These are phyloP conservation scores for Leptinotarsa haldemani DNA, from an alignment of 2,888 invertebrate species.

Conservation along the genomic window DNA sequence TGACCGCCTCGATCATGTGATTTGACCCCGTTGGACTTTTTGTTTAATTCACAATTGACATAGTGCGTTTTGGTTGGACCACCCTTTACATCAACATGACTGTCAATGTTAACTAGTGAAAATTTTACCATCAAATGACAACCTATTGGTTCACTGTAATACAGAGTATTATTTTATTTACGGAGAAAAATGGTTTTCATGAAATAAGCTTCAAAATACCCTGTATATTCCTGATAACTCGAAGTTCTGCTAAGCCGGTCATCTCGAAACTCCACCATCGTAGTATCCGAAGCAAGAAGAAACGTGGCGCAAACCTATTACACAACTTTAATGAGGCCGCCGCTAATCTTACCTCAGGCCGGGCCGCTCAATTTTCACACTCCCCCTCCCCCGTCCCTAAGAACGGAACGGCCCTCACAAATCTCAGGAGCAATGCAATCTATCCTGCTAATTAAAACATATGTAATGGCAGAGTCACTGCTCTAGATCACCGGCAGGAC, in stretches of 20 bases:
- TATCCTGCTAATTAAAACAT: conserved; percentile 66
- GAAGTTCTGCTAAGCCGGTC: neutral
- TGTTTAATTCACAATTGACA: too few relatives aligned
- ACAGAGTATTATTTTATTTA: too few relatives aligned
- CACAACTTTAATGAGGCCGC: conserved; percentile 65
- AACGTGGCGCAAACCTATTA: conserved; percentile 64
- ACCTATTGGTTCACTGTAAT: too few relatives aligned
- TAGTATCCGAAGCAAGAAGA: conserved; percentile 56
- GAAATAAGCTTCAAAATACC: too few relatives aligned
- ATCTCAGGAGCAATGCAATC: conserved; percentile 62
- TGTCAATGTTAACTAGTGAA: too few relatives aligned
- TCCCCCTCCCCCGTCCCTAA: conserved; percentile 53
- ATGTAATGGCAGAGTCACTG: conserved; percentile 61
- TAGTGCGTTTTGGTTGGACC: too few relatives aligned
- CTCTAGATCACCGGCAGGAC: conserved; percentile 54
- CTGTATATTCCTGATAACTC: neutral
- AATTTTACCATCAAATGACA: too few relatives aligned
- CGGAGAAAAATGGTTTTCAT: too few relatives aligned
- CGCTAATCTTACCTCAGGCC: conserved; percentile 60
- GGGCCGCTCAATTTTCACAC: conserved; percentile 40
- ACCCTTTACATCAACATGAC: too few relatives aligned
- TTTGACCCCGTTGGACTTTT: too few relatives aligned
- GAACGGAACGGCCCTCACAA: conserved; percentile 56
- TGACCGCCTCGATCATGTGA: too few relatives aligned
- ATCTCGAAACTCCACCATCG: neutral